Base-by-base conservation (phyloP, 1,140 invertebrate genomes). In the Saccostrea cuccullata region DNA sequence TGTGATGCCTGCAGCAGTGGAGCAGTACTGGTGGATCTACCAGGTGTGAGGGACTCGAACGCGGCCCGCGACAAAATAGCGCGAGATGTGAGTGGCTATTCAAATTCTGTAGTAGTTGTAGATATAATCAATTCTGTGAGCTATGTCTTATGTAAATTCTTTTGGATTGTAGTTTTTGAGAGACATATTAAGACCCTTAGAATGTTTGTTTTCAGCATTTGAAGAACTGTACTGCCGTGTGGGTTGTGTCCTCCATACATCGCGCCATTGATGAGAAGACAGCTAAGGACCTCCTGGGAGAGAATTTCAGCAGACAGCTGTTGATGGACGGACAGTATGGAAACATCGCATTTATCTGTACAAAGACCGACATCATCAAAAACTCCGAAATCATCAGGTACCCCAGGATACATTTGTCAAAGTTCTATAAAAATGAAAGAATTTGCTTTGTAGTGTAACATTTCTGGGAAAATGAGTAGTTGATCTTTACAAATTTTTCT, bases 311-410 rank as follows among this genome's bases (percentile, higher is more conserved):
- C 20, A 90, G 92, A 20, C 92, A 93, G 84, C 64, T 93, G 47
- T 86, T 92, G 23, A 93, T 93, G 92, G 92, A 93, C 88, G 92
- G 92, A 47, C 91, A 93, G 64, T 93, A 93, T 88, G 90, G 91
- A 55, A 92, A 89, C 85, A 88, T 93, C 12, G 90, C 91, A 15
- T 93, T 93, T 77, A 91, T 93, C 30, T 93, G 92, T 86, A 93
- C 92, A 3, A 92, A 93, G 67, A 90, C 90, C n/a, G 92, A 93
- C 82, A 82, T 89, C 26, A n/a, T 92, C 13, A 89, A 64, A 23
- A 87, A 90, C 15, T 92, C 92, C 36, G 92, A 92, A 86, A 88
- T 91, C 1, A 92, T 92, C 8, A 92, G 90, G 92, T 47, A 15
- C 20, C 17, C 58, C 17, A 20, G 17, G n/a, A n/a, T 82, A 30